Base-by-base conservation (phyloP, 92 coral and sea anemone species). In the Metridium senile region DNA sequence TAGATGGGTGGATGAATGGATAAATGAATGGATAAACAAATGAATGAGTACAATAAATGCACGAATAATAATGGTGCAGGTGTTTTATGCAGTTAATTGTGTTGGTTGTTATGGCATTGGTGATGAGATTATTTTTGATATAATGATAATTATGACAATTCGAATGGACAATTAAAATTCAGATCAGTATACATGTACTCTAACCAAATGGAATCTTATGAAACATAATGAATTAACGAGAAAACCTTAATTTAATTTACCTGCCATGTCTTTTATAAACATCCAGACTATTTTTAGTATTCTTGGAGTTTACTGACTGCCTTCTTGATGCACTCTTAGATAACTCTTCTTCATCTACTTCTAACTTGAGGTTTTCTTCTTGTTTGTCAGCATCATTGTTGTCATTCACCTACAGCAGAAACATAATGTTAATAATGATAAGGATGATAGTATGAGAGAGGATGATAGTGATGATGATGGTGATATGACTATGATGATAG, bases 281-380 rank as follows among this genome's bases (percentile, higher is more conserved):
- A 17, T 77, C 74, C 66, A 54, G 23, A 16, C 59, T 54, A 21
- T 54, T 54, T 19, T 11, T 19, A 10, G 13, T 1, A 17, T 33
- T 66, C 30, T 68, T 79, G 28, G 62, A 25, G 21, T 74, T 68
- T 23, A 79, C 19, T n/a, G 84, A 79, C 77, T 79, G 84, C 19
- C 84, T 46, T 30, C 74, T 57, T 33, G 84, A 79, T 18, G 70
- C 78, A 30, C 53, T 67, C 56, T 35, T 84, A 51, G 80, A 74
- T 28, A 78, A 61, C 43, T 82, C 81, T 35, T 68, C 76, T 65
- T 73, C 81, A 51, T 82, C 74, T 20, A 31, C 79, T 18, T 57
- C 63, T 27, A 73, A 72, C 28, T 4, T 30, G 26, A 58, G 62
- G 28, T 62, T 80, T 69, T 87, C 33, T 51, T 66, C 72, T 56